Percentiles rank a stretch among this genome's conserved stretches.
Evolutionary conservation across 2,113 vertebrate species (phyloP).

Genomic region (Callopanchax toddi): DNA sequence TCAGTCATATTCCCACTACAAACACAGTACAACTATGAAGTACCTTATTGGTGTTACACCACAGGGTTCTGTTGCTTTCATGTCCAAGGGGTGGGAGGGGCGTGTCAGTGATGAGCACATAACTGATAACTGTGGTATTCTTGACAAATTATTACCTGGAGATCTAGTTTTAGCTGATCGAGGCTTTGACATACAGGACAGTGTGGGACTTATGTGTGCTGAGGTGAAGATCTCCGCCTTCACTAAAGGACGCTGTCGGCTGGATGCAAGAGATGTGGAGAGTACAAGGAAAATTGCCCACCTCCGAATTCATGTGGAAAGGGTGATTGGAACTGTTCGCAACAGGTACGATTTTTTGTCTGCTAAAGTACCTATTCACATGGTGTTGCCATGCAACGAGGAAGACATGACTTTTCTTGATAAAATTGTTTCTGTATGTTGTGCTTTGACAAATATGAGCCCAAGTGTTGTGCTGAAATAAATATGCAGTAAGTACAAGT

Average conservation of each 20-base stretch:
- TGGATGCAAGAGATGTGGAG: not conserved
- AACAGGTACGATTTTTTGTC: not conserved
- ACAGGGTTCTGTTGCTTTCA: not conserved
- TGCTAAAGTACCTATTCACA: not conserved
- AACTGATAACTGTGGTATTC: not conserved
- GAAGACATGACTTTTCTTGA: not conserved
- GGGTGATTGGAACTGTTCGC: too few relatives aligned
- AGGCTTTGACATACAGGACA: not conserved
- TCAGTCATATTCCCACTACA: too few relatives aligned
- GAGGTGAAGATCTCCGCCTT: not conserved
- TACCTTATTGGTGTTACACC: slow-evolving; percentile 4
- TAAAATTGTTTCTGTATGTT: too few relatives aligned
- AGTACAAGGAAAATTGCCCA: not conserved
- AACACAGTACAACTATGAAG: not conserved
- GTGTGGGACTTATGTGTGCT: not conserved
- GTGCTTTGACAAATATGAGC: too few relatives aligned
- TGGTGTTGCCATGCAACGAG: not conserved
- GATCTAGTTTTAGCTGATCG: not conserved
- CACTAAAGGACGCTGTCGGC: not conserved
- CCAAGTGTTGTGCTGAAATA: too few relatives aligned
- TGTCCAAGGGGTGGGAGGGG: not conserved
- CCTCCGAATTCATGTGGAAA: not conserved
- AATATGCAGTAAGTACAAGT: too few relatives aligned
- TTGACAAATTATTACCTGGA: not conserved
- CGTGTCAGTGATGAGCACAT: not conserved